phyloP scores from a whole-genome alignment of 2,797 vertebrate genomes.

The Salmo trutta region DNA sequence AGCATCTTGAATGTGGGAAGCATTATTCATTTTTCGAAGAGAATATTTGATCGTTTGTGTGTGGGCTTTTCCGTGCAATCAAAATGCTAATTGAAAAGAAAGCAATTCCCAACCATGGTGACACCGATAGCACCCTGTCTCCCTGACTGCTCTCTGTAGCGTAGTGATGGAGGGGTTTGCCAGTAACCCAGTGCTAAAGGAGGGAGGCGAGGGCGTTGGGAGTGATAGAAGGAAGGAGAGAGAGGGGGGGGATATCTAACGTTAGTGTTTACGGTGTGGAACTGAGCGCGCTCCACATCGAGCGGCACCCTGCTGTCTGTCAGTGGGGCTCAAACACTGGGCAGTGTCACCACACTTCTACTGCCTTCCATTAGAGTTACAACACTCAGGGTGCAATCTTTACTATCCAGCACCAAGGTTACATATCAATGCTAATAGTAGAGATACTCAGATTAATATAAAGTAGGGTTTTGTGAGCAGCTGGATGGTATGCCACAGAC shows the following conservation, averaged over 20 bases:
- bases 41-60: constrained; percentile 64
- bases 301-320: constrained; percentile 12
- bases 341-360: constrained; percentile 20
- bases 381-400: background rate
- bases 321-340: constrained; percentile 53
- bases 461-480: background rate
- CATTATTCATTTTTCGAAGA: constrained; percentile 55
- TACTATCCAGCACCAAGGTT: constrained; percentile 73
- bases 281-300: background rate
- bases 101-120: constrained; percentile 48
- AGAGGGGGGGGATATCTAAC: constrained; percentile 9
- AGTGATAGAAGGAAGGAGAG: constrained; percentile 7
- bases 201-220: constrained; percentile 10
- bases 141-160: constrained; percentile 34
- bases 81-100: constrained; percentile 74
- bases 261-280: background rate
- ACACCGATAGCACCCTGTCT: constrained; percentile 39
- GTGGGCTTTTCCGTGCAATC: constrained; percentile 57
- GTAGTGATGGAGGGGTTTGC: constrained; percentile 32
- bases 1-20: constrained; percentile 45
- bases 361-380: background rate
- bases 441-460: background rate
- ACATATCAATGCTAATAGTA: constrained; percentile 74
- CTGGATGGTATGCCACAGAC: background rate
- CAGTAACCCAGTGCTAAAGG: background rate